A percentile compares a stretch with the other conserved stretches of the same genome.
phyloP scores from a whole-genome alignment of 2,888 invertebrate genomes.

The Hydriomena furcata region DNA sequence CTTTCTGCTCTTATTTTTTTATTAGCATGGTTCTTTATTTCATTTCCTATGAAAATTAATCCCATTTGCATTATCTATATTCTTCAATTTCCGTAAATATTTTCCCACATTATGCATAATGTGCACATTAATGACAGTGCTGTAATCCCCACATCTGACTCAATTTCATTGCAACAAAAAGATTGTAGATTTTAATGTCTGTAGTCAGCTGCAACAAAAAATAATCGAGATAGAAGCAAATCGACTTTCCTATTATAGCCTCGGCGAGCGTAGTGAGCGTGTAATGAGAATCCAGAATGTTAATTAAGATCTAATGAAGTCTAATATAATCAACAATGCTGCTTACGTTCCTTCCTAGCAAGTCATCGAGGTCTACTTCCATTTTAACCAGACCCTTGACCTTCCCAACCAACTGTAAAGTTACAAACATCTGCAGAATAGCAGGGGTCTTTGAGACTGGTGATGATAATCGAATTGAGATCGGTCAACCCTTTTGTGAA shows the following conservation, averaged over 20 bases:
- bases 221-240: conserved; percentile 71
- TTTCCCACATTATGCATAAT: conserved; percentile 13
- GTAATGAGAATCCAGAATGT: conserved; percentile 83
- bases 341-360: conserved; percentile 78
- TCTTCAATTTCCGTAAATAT: background rate
- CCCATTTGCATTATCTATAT: too few relatives aligned
- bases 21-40: too few relatives aligned
- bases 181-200: conserved; percentile 51
- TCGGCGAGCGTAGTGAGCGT: conserved; percentile 70
- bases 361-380: conserved; percentile 77
- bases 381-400: conserved; percentile 58
- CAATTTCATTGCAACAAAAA: conserved; percentile 65
- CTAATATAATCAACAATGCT: conserved; percentile 83
- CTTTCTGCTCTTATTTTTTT: too few relatives aligned
- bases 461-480: conserved; percentile 78
- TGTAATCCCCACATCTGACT: conserved; percentile 51
- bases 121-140: conserved; percentile 23
- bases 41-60: too few relatives aligned
- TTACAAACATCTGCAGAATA: conserved; percentile 35
- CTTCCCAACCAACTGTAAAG: conserved; percentile 40
- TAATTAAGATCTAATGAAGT: conserved; percentile 83
- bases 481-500: conserved; percentile 81
- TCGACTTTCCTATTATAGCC: conserved; percentile 73
- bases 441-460: conserved; percentile 53
- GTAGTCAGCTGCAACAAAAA: conserved; percentile 60